phyloP scores from a whole-genome alignment of 2,113 vertebrate genomes.

The Equus przewalskii region DNA sequence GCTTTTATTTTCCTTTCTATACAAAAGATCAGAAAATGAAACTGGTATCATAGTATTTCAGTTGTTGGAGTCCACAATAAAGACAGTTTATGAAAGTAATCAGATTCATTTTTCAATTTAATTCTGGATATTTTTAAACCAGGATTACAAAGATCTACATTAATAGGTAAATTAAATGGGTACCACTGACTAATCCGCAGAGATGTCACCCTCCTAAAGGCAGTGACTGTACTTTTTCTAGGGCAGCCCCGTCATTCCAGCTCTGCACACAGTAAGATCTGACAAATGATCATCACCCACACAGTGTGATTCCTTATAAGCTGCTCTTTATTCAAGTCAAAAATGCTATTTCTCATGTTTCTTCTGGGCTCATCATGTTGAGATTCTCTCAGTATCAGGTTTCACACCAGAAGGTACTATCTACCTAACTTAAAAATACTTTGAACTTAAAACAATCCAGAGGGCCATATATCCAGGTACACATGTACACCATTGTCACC shows the following conservation, averaged over 20 bases:
- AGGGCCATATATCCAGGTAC: not conserved
- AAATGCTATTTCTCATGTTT: not conserved
- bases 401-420: not conserved
- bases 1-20: slow-evolving; percentile 13
- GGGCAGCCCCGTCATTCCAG: not conserved
- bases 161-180: not conserved
- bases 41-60: not conserved
- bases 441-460: not conserved
- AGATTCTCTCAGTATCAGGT: not conserved
- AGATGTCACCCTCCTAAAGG: not conserved
- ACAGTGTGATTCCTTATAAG: not conserved
- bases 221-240: not conserved
- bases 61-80: not conserved
- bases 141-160: not conserved
- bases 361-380: not conserved
- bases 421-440: slow-evolving; percentile 22
- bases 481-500: no score
- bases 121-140: slow-evolving; percentile 36
- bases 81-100: not conserved
- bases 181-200: not conserved
- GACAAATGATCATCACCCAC: not conserved
- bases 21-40: slow-evolving; percentile 28
- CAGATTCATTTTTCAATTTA: not conserved
- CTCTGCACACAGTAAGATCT: not conserved
- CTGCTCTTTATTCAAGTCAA: not conserved